Evolutionary conservation across 2,113 vertebrate genomes (phyloP).

Genomic region (Pachycephala philippinensis): DNA sequence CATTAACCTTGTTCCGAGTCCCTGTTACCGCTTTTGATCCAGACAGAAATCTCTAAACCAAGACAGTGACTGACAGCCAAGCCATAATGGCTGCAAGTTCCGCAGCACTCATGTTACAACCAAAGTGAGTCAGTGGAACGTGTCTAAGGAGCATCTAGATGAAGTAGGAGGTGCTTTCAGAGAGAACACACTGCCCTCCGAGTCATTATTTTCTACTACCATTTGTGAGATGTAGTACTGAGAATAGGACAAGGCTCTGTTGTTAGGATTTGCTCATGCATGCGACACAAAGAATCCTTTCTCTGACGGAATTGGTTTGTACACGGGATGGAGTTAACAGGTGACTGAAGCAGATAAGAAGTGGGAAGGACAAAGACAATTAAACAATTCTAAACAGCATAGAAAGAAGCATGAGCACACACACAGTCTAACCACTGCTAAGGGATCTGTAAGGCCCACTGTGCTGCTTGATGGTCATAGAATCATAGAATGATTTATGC

Average conservation of each 20-base stretch:
- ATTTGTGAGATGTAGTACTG: neutral
- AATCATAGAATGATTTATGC: neutral
- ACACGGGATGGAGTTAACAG: neutral
- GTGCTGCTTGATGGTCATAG: neutral
- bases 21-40: neutral
- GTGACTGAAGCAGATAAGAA: slow-evolving; percentile 16
- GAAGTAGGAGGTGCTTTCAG: neutral
- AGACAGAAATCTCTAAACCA: neutral
- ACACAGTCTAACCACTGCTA: neutral
- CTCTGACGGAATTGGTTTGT: neutral
- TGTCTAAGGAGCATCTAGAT: neutral
- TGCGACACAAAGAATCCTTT: neutral
- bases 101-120: neutral
- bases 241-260: neutral
- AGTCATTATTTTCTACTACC: neutral
- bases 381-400: neutral
- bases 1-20: neutral
- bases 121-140: neutral
- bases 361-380: slow-evolving; percentile 8
- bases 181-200: neutral
- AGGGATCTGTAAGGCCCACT: neutral
- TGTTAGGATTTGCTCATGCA: neutral
- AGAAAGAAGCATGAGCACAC: slow-evolving; percentile 10
- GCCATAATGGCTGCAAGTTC: neutral
- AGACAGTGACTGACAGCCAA: neutral